Percentiles rank a stretch among this genome's conserved stretches.
Evolutionary conservation across 2,113 vertebrate species (phyloP).

Genomic region (Hiodon tergisus): DNA sequence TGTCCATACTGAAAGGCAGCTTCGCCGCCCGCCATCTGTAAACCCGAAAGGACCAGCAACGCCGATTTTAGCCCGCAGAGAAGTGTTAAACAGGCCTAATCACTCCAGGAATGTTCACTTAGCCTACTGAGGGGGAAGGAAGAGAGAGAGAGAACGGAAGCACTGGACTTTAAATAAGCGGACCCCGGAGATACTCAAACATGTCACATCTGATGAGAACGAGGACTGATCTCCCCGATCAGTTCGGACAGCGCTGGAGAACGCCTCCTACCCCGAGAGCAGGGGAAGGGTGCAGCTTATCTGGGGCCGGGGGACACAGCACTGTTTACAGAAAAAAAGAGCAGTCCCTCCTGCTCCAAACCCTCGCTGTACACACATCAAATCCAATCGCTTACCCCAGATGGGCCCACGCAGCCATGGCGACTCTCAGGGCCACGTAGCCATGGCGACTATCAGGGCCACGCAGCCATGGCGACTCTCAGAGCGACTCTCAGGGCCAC

Average conservation of each 20-base stretch:
- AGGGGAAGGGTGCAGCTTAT: conserved; percentile 19
- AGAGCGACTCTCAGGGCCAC: too few species aligned
- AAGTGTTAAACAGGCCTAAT: conserved; percentile 47
- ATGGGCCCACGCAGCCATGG: too few species aligned
- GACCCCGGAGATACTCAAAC: conserved; percentile 37
- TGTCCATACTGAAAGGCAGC: too few species aligned
- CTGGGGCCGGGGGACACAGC: conserved; percentile 31
- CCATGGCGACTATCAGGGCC: too few species aligned
- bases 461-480: too few species aligned
- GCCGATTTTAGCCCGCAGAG: conserved; percentile 33
- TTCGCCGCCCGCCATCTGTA: background rate
- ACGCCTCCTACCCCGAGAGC: conserved; percentile 16
- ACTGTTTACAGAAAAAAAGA: conserved; percentile 36
- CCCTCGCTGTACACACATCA: background rate
- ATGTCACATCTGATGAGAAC: conserved; percentile 43
- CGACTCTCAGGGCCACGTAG: too few species aligned
- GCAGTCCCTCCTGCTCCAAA: conserved; percentile 21
- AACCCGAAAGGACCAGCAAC: conserved; percentile 32
- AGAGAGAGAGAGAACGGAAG: conserved; percentile 19
- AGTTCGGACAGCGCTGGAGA: conserved; percentile 37
- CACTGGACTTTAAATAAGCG: conserved; percentile 43
- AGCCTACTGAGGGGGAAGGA: conserved; percentile 17
- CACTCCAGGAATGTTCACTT: conserved; percentile 47
- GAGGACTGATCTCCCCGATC: conserved; percentile 41
- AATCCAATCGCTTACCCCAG: too few species aligned